These are phyloP conservation scores for Polyommatus icarus DNA, from an alignment of 2,888 invertebrate genomes.

Conservation along the genomic window DNA sequence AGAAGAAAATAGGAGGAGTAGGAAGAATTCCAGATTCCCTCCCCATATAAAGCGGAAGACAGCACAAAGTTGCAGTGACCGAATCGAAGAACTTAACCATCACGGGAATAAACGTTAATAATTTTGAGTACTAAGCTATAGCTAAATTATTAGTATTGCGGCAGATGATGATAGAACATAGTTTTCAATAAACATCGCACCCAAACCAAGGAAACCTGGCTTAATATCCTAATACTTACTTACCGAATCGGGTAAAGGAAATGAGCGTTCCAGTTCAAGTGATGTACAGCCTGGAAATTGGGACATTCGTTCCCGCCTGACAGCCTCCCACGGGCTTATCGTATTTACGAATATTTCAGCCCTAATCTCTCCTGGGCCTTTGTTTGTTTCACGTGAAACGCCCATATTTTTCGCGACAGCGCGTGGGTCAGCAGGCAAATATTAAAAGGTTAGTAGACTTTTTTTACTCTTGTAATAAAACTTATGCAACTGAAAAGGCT, in stretches of 20 bases:
- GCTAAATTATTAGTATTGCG: too few relatives aligned
- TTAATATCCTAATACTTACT: constrained; percentile 15
- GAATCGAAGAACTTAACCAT: too few relatives aligned
- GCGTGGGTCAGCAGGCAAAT: neutral
- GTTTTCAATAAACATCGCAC: neutral
- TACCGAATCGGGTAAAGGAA: constrained; percentile 39
- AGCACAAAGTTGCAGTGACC: too few relatives aligned
- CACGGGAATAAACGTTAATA: too few relatives aligned
- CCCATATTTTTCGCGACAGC: neutral
- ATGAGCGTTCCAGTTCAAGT: constrained; percentile 39
- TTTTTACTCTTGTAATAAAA: too few relatives aligned
- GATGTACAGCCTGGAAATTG: constrained; percentile 43
- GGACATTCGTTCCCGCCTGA: constrained; percentile 36
- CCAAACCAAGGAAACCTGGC: neutral
- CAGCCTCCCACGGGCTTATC: constrained; percentile 32
- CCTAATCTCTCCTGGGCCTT: constrained; percentile 21
- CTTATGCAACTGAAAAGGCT: too few relatives aligned
- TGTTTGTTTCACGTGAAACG: constrained; percentile 1
- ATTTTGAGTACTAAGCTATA: too few relatives aligned
- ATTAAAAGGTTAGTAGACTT: neutral
- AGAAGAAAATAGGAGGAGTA: too few relatives aligned
- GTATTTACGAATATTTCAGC: constrained; percentile 32
- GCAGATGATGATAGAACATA: neutral
- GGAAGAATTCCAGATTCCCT: too few relatives aligned
- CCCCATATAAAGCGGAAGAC: too few relatives aligned